Conservation (phyloP, 2,888 invertebrate species). For the Anoncus sp. region DNA sequence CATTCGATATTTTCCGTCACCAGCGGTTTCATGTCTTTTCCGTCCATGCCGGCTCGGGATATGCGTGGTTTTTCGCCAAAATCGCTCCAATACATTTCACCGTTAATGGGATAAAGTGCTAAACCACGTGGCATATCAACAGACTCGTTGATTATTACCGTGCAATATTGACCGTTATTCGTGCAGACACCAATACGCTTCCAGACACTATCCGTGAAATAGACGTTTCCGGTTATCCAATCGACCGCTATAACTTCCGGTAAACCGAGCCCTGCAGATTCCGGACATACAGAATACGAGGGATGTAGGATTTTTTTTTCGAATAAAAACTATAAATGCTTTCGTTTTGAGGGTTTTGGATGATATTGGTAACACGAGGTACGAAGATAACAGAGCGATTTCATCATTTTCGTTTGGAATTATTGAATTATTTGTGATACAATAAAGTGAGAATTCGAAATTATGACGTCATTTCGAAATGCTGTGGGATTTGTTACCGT, state of each 20-base stretch:
- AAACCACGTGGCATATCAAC: slow-evolving; percentile 89
- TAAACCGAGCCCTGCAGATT: slow-evolving; percentile 86
- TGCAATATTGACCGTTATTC: slow-evolving; percentile 87
- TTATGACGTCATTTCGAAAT: no score
- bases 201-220: slow-evolving; percentile 90
- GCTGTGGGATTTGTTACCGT: no score
- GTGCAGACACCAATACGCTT: slow-evolving; percentile 90
- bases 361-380: no score
- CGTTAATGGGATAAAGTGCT: slow-evolving; percentile 88
- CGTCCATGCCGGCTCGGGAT: slow-evolving; percentile 94
- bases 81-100: slow-evolving; percentile 97
- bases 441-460: no score
- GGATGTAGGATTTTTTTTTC: no score
- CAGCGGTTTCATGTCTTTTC: slow-evolving; percentile 86
- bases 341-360: no score
- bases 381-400: no score
- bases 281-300: no score
- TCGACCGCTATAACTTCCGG: slow-evolving; percentile 92
- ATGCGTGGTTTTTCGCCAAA: slow-evolving; percentile 91
- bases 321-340: no score
- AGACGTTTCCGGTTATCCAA: slow-evolving; percentile 91
- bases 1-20: slow-evolving; percentile 88
- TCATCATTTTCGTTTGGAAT: no score
- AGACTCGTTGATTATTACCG: slow-evolving; percentile 86
- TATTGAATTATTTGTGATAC: no score